These are phyloP conservation scores for Nomada lathburiana DNA, from an alignment of 2,888 invertebrate genomes.

Conservation along the genomic window DNA sequence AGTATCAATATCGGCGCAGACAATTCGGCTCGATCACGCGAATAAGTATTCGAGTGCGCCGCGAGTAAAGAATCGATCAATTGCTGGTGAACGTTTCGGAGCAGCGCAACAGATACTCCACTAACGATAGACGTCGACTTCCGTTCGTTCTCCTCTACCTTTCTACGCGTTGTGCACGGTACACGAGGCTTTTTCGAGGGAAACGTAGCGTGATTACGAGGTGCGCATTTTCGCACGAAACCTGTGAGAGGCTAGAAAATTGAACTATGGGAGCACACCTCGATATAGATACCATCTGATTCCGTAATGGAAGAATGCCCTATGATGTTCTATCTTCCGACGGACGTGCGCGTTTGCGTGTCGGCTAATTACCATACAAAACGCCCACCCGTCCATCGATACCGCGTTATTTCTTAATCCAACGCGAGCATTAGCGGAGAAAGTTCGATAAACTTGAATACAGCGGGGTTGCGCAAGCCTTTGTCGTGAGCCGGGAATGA, in stretches of 20 bases:
- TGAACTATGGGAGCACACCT: slow-evolving; percentile 68
- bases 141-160: neutral
- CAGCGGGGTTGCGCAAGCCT: neutral
- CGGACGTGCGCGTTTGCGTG: slow-evolving; percentile 37
- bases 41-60: slow-evolving; percentile 1
- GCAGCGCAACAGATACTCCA: neutral
- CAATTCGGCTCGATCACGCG: neutral
- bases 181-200: slow-evolving; percentile 29
- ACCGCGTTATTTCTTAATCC: neutral
- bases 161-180: slow-evolving; percentile 9
- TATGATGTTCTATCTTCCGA: slow-evolving; percentile 64
- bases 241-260: slow-evolving; percentile 64
- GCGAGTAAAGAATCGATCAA: neutral
- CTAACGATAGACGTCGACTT: too few relatives aligned
- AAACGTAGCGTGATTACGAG: slow-evolving; percentile 55
- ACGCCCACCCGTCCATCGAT: slow-evolving; percentile 30
- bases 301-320: slow-evolving; percentile 62
- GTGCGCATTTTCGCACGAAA: slow-evolving; percentile 62
- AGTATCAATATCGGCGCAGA: too few relatives aligned
- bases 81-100: neutral
- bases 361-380: slow-evolving; percentile 54
- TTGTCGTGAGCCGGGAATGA: neutral
- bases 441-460: slow-evolving; percentile 24
- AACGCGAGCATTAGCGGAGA: slow-evolving; percentile 1
- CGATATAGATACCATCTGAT: slow-evolving; percentile 60